Evolutionary conservation across 1,140 invertebrate genomes (phyloP).

Genomic region (Telenomus remus): DNA sequence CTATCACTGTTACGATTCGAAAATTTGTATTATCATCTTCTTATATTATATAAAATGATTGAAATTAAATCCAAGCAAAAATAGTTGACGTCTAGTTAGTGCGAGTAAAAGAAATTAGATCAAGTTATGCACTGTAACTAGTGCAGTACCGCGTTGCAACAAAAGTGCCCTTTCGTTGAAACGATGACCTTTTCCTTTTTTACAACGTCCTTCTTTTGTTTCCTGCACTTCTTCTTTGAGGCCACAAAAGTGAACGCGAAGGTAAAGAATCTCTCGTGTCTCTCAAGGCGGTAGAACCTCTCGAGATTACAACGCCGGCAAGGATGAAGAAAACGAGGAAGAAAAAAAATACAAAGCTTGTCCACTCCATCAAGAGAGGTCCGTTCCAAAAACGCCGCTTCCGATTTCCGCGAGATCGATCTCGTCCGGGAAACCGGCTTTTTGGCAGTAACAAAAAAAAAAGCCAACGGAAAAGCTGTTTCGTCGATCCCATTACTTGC

Average conservation of each 20-base stretch:
- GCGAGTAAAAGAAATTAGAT: constrained; percentile 28
- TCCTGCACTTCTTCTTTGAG: constrained; percentile 48
- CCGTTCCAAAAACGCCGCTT: constrained; percentile 9
- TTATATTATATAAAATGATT: too few species aligned
- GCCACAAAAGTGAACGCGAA: constrained; percentile 56
- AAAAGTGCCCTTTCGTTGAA: constrained; percentile 37
- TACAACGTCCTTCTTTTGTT: constrained; percentile 52
- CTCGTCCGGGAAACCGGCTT: too few species aligned
- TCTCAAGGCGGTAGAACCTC: constrained; percentile 51
- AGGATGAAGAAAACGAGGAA: constrained; percentile 36
- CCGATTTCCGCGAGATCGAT: background rate
- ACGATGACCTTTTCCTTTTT: constrained; percentile 49
- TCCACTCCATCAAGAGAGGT: constrained; percentile 23
- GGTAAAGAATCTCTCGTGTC: constrained; percentile 54
- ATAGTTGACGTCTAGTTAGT: too few species aligned
- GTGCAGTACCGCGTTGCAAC: constrained; percentile 14
- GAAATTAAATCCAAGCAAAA: too few species aligned
- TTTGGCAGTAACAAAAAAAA: too few species aligned
- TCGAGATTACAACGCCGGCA: constrained; percentile 49
- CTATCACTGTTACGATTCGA: too few species aligned
- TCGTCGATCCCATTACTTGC: constrained; percentile 1
- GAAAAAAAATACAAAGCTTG: constrained; percentile 7
- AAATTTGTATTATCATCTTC: too few species aligned
- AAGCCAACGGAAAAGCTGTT: constrained; percentile 11
- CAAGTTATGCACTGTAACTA: constrained; percentile 17